Evolutionary conservation across 1,140 invertebrate species (phyloP), one percentile per base, ranked within the genome.

Genomic region (Dufourea novaeangliae): DNA sequence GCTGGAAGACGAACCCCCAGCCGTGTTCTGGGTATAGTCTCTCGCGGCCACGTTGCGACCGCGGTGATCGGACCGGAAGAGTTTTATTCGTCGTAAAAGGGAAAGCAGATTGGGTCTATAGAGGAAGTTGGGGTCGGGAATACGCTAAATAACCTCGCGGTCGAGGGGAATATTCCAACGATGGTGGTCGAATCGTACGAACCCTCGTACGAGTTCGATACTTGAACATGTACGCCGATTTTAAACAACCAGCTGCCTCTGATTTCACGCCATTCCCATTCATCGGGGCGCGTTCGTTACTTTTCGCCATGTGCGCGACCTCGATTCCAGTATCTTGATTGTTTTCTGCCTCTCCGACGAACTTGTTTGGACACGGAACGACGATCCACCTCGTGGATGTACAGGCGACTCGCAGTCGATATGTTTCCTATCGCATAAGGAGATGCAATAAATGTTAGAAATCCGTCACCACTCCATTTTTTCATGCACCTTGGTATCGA

Each of bases 211-310:
- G 46, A 39, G 63, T 57, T 77, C 71, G 67, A 63, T 41, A 82
- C 69, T 84, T 77, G 80, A 87, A 83, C 85, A 79, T 82, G 82
- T 84, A 86, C 84, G 80, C 72, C 77, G 83, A 83, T 82, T 79
- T 78, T 80, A 79, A n/a, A 76, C 69, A 80, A 84, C 76, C 81
- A 70, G 57, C 64, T 70, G 71, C 80, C 52, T 71, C 79, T 84
- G 83, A 87, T 88, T 90, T 87, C 73, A 59, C 77, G 79, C 85
- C 79, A 89, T 90, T 90, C 76, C 80, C 84, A 86, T 88, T 89
- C 84, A 85, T 78, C 63, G 74, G 56, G n/a, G 82, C 83, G 83
- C 66, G 44, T 80, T 72, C 41, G 64, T 66, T n/a, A 54, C 71
- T 63, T 78, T 84, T 66, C 78, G 34, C 63, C 69, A 74, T 80